Evolutionary conservation across 2,113 vertebrate genomes (phyloP).

Genomic region (Cynopterus brachyotis): DNA sequence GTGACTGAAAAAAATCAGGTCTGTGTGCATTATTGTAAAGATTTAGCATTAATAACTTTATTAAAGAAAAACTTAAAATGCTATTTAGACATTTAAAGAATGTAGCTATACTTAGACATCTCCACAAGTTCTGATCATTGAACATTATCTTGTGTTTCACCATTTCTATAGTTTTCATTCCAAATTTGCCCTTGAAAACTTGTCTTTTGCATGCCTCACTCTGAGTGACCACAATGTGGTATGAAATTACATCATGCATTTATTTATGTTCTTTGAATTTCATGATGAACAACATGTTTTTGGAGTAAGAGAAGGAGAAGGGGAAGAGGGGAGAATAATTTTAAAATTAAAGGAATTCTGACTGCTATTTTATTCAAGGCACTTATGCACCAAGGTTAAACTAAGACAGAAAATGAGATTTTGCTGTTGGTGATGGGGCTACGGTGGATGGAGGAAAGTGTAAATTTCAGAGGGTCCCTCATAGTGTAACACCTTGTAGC

Average conservation of each 20-base stretch:
- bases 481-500: background rate
- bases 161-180: background rate
- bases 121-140: background rate
- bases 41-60: background rate
- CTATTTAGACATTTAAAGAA: background rate
- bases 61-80: background rate
- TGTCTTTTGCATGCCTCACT: background rate
- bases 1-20: background rate
- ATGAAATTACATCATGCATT: background rate
- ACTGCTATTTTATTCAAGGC: background rate
- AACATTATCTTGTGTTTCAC: background rate
- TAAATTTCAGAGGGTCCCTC: background rate
- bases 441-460: background rate
- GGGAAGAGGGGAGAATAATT: background rate
- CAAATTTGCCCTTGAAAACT: background rate
- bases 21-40: background rate
- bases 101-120: background rate
- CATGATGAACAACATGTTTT: background rate
- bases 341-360: background rate
- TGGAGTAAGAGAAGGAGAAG: background rate
- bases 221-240: background rate
- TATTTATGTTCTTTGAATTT: constrained; percentile 5
- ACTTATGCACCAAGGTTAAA: background rate
- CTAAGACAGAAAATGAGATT: background rate
- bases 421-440: background rate